Base-by-base conservation (phyloP, 2,888 invertebrate genomes). In the Biston betularia region DNA sequence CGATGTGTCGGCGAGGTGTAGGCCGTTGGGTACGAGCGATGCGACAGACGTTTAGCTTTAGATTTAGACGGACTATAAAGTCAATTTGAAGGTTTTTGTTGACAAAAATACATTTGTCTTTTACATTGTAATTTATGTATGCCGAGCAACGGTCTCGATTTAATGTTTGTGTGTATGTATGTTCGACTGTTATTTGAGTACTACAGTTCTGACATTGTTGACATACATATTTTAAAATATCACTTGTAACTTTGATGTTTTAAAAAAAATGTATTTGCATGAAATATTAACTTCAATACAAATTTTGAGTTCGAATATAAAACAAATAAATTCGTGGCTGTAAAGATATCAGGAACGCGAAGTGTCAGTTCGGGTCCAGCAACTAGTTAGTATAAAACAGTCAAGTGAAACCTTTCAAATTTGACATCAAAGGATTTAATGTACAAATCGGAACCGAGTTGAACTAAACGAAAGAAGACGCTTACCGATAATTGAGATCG, bases 401-500 rank as follows among this genome's bases (percentile, higher is more conserved):
- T 53, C 53, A 53, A 24, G 24, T 15, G 5, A 42, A 42, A 54
- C 40, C 54, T 8, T 42, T n/a, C 5, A 45, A 56, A 34, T 34
- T 35, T 34, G 45, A 44, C 33, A 42, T 46, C 45, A 15, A 35
- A 14, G 52, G 12, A 12, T 33, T 83, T 45, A 40, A 12, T 42
- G 11, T 44, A 62, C 58, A 63, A 61, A 52, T 64, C 34, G 54
- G 52, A 65, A 63, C 58, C 73, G 56, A 69, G 45, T 70, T 65
- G 70, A 68, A 79, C 81, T 82, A 79, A 73, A 67, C 62, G 67
- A 81, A 84, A 76, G 74, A 76, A 81, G 82, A 81, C 79, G 80
- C 85, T 82, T 90, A 92, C 80, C 84, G 88, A 84, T 90, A 88
- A 89, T 88, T 93, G 92, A 93, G 93, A 93, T 93, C 93, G 89